Conservation (phyloP, 35 echinoderm and acorn worm genomes). For the Apostichopus japonicus region DNA sequence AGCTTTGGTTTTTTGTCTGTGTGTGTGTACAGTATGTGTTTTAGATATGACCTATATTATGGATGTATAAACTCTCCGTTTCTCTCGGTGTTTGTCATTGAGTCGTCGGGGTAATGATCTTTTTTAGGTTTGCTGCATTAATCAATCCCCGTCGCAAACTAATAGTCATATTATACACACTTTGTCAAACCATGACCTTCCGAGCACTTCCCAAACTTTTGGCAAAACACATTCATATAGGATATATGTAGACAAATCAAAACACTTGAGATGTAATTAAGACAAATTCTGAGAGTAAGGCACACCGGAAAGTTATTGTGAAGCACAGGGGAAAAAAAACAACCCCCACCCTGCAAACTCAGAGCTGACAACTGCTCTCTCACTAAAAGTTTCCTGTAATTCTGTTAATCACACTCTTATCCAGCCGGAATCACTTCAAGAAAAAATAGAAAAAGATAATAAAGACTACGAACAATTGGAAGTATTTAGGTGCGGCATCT, state of each 20-base stretch:
- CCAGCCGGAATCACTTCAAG: neutral
- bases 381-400: constrained; percentile 39
- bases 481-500: constrained; percentile 41
- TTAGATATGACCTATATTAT: too few species aligned
- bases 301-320: constrained; percentile 20
- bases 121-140: neutral
- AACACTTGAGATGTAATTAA: constrained; percentile 19
- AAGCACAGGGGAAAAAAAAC: constrained; percentile 20
- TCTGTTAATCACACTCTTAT: constrained; percentile 12
- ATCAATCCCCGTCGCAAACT: neutral
- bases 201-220: constrained; percentile 16
- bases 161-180: constrained; percentile 10
- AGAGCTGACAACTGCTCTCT: constrained; percentile 9
- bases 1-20: too few species aligned
- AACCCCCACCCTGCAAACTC: constrained; percentile 32
- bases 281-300: neutral
- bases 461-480: constrained; percentile 21
- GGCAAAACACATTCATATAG: constrained; percentile 8
- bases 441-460: constrained; percentile 45
- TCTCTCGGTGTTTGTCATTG: too few species aligned
- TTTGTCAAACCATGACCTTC: neutral
- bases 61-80: too few species aligned
- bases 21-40: too few species aligned
- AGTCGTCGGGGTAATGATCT: too few species aligned
- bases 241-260: constrained; percentile 10